Conservation (phyloP, 2,797 vertebrate genomes). For the Paramormyrops hopkinsi region DNA sequence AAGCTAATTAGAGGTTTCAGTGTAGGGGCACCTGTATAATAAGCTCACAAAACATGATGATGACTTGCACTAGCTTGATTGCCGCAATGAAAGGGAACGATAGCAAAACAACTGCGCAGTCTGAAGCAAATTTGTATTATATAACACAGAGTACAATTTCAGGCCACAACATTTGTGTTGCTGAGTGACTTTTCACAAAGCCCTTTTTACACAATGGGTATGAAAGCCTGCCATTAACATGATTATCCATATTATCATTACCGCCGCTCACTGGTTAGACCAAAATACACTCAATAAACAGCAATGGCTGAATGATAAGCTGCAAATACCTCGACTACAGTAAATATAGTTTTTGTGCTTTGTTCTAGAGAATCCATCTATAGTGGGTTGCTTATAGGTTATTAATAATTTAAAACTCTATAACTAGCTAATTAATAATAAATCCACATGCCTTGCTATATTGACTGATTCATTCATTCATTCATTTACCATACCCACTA, state of each 20-base stretch:
- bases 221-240: neutral
- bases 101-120: conserved; percentile 42
- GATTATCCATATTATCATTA: conserved; percentile 16
- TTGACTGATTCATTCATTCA: neutral
- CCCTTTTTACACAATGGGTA: conserved; percentile 4
- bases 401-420: neutral
- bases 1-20: conserved; percentile 34
- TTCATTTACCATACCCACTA: neutral
- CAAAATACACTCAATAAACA: neutral
- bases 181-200: neutral
- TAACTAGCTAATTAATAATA: neutral
- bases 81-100: conserved; percentile 31
- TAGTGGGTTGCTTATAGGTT: neutral
- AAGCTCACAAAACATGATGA: conserved; percentile 33
- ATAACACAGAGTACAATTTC: conserved; percentile 37
- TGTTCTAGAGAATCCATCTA: neutral
- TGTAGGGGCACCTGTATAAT: conserved; percentile 36
- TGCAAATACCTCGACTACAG: neutral
- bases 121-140: conserved; percentile 47
- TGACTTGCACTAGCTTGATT: conserved; percentile 21
- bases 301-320: neutral
- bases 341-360: neutral
- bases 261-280: neutral
- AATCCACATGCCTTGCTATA: neutral
- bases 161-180: conserved; percentile 18